Evolutionary conservation across 2,888 invertebrate species (phyloP).

Genomic region (Lapara coniferarum): DNA sequence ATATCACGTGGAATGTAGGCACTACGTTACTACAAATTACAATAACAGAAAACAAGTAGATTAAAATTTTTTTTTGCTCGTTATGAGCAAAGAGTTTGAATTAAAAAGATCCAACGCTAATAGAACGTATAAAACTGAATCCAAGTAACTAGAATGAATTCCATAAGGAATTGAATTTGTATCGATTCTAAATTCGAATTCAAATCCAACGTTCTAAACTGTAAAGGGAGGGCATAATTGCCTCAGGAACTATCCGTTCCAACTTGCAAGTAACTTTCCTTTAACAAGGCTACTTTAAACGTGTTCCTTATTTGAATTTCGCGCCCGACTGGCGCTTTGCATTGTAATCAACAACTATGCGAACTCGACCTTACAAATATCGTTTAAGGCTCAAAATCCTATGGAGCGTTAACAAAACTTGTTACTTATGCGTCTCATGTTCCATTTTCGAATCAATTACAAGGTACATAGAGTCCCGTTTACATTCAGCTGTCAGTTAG

Average conservation of each 20-base stretch:
- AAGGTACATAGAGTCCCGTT: constrained; percentile 25
- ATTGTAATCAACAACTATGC: constrained; percentile 38
- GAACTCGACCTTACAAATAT: constrained; percentile 46
- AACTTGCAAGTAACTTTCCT: constrained; percentile 44
- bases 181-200: constrained; percentile 33
- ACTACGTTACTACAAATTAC: no score
- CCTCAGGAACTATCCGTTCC: constrained; percentile 36
- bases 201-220: constrained; percentile 34
- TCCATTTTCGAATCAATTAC: not conserved
- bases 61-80: not conserved
- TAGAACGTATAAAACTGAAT: not conserved
- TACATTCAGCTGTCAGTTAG: constrained; percentile 19
- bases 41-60: not conserved
- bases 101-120: not conserved
- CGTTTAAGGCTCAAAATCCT: constrained; percentile 23
- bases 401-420: not conserved
- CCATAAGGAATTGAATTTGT: constrained; percentile 11
- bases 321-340: constrained; percentile 49
- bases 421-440: not conserved
- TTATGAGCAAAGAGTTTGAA: not conserved
- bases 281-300: constrained; percentile 54
- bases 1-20: no score
- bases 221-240: constrained; percentile 32
- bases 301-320: constrained; percentile 65
- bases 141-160: not conserved